Evolutionary conservation across 1,140 invertebrate genomes (phyloP).

Genomic region (Prorops nasuta): DNA sequence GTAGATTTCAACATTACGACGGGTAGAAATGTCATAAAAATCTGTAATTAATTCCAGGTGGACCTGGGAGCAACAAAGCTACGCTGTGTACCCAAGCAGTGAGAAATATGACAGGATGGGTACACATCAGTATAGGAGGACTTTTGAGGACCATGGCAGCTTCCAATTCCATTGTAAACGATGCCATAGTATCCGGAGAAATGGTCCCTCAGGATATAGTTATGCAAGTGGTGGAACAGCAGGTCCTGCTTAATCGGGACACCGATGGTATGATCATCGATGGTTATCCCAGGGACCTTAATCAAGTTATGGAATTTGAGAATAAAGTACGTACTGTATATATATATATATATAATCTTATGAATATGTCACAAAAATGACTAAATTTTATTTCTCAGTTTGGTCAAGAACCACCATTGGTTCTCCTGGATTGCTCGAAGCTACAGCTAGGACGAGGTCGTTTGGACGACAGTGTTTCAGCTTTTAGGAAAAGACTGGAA

Average conservation of each 20-base stretch:
- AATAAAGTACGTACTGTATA: constrained; percentile 63
- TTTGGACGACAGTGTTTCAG: constrained; percentile 80
- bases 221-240: constrained; percentile 65
- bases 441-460: constrained; percentile 76
- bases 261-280: constrained; percentile 79
- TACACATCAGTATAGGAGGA: constrained; percentile 72
- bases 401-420: constrained; percentile 69
- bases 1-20: no score
- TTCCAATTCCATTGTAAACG: constrained; percentile 60
- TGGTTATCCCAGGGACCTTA: constrained; percentile 84
- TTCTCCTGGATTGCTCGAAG: constrained; percentile 83
- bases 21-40: no score
- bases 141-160: constrained; percentile 65
- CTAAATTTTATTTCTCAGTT: constrained; percentile 59
- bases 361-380: not conserved
- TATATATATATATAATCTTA: not conserved
- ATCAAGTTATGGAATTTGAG: constrained; percentile 82
- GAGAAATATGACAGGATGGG: constrained; percentile 67
- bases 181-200: constrained; percentile 78
- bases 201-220: constrained; percentile 72
- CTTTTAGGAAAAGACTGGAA: constrained; percentile 77
- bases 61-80: constrained; percentile 78
- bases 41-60: no score
- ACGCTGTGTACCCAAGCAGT: constrained; percentile 69
- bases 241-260: constrained; percentile 59